Conservation (phyloP, 1,140 invertebrate genomes). For the Cotesia vestalis region DNA sequence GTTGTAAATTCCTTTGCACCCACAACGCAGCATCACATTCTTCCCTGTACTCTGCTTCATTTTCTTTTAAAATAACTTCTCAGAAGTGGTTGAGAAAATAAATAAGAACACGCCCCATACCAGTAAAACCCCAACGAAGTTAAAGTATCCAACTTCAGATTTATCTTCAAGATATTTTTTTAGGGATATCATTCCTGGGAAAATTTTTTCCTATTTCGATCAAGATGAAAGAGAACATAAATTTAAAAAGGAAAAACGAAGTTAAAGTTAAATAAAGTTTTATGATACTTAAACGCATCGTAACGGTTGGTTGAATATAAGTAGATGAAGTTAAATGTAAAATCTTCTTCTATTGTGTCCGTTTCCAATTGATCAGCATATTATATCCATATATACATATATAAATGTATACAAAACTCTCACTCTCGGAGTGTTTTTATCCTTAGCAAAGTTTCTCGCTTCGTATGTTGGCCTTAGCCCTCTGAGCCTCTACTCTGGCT, state of each 20-base stretch:
- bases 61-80: not conserved
- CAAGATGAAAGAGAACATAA: too few species aligned
- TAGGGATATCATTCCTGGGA: too few species aligned
- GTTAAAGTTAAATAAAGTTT: too few species aligned
- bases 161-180: too few species aligned
- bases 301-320: too few species aligned
- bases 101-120: not conserved
- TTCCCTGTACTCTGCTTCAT: not conserved
- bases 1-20: conserved; percentile 3
- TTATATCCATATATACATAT: not conserved
- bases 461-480: conserved; percentile 28
- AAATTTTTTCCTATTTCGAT: too few species aligned
- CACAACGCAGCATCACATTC: not conserved
- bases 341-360: too few species aligned
- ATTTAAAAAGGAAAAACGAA: too few species aligned
- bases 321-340: too few species aligned
- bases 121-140: too few species aligned
- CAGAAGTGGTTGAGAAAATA: not conserved
- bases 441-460: conserved; percentile 19
- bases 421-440: conserved; percentile 22
- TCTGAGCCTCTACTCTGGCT: conserved; percentile 11
- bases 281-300: too few species aligned
- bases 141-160: too few species aligned
- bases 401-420: conserved; percentile 20
- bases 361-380: not conserved